Evolutionary conservation across 2,888 invertebrate species (phyloP).

Genomic region (Tenthredo notha): DNA sequence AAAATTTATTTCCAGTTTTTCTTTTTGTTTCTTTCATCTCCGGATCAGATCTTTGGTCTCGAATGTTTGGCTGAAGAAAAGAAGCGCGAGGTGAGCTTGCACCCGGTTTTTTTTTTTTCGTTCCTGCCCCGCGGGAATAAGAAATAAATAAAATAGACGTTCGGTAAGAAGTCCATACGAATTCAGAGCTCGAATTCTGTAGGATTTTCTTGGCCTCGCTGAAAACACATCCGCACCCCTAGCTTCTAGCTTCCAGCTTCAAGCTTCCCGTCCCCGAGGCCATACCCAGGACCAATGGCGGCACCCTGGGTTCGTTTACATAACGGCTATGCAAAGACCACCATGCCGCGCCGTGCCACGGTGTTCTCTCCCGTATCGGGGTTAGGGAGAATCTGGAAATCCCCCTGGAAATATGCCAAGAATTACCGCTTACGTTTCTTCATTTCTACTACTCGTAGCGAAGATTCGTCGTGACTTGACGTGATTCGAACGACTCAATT

Average conservation of each 20-base stretch:
- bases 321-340: conserved; percentile 56
- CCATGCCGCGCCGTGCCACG: neutral
- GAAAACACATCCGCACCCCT: conserved; percentile 48
- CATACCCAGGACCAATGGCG: conserved; percentile 42
- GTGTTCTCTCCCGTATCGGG: neutral
- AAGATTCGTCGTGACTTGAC: conserved; percentile 30
- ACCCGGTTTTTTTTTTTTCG: neutral
- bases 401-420: conserved; percentile 48
- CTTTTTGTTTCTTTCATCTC: neutral
- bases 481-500: conserved; percentile 51
- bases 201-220: conserved; percentile 54
- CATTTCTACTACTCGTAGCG: conserved; percentile 8
- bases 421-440: conserved; percentile 52
- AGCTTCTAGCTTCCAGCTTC: neutral
- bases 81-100: neutral
- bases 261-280: conserved; percentile 24
- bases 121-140: neutral
- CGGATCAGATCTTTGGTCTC: neutral
- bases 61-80: neutral
- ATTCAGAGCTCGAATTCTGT: conserved; percentile 48
- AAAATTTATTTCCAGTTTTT: neutral
- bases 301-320: conserved; percentile 57
- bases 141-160: conserved; percentile 57
- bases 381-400: conserved; percentile 23
- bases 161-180: conserved; percentile 57